Evolutionary conservation across 2,797 vertebrate genomes (phyloP).

Genomic region (Graptemys geographica): DNA sequence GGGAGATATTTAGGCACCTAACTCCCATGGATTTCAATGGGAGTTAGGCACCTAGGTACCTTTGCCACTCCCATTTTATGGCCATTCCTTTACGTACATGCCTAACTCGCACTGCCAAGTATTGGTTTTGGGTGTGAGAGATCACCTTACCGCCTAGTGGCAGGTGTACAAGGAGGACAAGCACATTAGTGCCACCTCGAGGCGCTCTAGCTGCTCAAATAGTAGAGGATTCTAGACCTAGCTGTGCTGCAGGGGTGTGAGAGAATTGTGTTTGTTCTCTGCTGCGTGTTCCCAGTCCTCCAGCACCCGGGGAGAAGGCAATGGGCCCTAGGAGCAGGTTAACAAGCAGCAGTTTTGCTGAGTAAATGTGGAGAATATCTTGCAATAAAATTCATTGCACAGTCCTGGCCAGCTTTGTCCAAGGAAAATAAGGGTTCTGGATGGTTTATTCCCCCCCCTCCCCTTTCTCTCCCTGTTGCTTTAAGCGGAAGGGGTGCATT

Average conservation of each 20-base stretch:
- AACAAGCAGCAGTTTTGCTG: background rate
- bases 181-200: background rate
- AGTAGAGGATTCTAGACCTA: background rate
- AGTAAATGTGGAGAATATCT: background rate
- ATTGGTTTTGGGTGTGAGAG: no score
- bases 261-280: background rate
- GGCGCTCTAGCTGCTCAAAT: background rate
- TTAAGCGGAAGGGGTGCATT: constrained; percentile 37
- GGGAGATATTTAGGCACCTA: background rate
- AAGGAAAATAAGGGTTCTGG: constrained; percentile 38
- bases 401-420: constrained; percentile 37
- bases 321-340: background rate
- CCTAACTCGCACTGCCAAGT: background rate
- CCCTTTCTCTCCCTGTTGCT: background rate
- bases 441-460: background rate
- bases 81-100: background rate
- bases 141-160: no score
- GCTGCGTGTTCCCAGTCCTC: background rate
- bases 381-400: constrained; percentile 34
- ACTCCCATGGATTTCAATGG: no score
- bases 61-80: background rate
- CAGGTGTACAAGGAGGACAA: background rate
- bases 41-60: no score
- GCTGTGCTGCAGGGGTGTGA: background rate
- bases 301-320: background rate